These are phyloP conservation scores for Carcina quercana DNA, from an alignment of 2,888 invertebrate genomes.

Conservation along the genomic window DNA sequence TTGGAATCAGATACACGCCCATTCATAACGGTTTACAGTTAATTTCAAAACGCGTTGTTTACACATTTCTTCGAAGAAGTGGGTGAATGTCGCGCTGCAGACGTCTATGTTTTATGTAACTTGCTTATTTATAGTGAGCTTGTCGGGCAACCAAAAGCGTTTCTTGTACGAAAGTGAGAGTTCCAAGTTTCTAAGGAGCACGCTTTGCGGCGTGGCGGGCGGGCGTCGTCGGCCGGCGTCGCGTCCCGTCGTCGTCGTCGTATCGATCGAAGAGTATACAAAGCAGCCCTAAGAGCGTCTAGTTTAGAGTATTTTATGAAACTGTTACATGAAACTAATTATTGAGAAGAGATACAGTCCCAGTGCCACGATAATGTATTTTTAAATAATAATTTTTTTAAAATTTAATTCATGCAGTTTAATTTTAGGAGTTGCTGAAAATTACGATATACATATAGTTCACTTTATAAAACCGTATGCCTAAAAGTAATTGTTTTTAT, in stretches of 20 bases:
- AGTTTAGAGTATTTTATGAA: too few species aligned
- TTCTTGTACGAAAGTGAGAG: conserved; percentile 64
- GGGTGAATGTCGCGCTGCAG: conserved; percentile 42
- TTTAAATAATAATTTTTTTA: too few species aligned
- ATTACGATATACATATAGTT: too few species aligned
- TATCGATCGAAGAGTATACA: too few species aligned
- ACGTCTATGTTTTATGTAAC: conserved; percentile 38
- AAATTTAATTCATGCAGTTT: too few species aligned
- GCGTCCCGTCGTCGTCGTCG: not conserved
- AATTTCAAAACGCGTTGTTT: conserved; percentile 20
- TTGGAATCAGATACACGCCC: conserved; percentile 30
- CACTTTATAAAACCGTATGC: too few species aligned
- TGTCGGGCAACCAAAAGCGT: conserved; percentile 42
- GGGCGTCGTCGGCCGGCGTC: conserved; percentile 36
- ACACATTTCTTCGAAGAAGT: conserved; percentile 22
- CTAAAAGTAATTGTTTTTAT: too few species aligned
- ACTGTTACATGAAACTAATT: too few species aligned
- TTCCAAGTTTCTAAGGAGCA: conserved; percentile 51
- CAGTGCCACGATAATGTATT: too few species aligned
- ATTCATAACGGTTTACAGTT: conserved; percentile 24
- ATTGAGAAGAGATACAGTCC: too few species aligned
- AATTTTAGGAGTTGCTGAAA: too few species aligned
- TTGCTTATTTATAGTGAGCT: conserved; percentile 40
- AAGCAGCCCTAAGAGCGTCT: too few species aligned
- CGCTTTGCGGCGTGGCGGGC: conserved; percentile 38